A percentile compares a stretch with the other conserved stretches of the same genome.
phyloP scores from a whole-genome alignment of 2,797 vertebrate species.

The Choloepus didactylus region DNA sequence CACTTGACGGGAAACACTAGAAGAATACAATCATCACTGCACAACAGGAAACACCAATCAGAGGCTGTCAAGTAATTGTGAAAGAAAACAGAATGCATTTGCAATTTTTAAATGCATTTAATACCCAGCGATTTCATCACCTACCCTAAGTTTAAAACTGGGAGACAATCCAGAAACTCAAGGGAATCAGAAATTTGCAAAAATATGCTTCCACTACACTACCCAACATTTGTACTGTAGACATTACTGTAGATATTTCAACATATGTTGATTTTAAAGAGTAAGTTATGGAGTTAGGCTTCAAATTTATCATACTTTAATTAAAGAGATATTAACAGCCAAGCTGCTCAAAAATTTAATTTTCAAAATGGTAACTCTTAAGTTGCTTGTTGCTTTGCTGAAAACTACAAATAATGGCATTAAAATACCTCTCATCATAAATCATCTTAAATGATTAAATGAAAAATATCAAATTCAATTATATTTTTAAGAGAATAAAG shows the following conservation, averaged over 20 bases:
- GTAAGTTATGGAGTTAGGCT: conserved; percentile 8
- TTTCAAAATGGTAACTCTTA: conserved; percentile 49
- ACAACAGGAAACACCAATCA: neutral
- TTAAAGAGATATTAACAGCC: conserved; percentile 38
- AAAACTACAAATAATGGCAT: neutral
- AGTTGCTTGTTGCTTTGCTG: neutral
- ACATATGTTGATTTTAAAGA: conserved; percentile 65
- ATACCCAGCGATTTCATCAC: conserved; percentile 41
- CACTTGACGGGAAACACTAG: neutral
- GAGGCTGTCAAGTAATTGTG: neutral
- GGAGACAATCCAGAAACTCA: conserved; percentile 63
- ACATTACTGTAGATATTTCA: neutral
- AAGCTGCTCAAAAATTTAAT: conserved; percentile 45
- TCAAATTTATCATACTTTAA: conserved; percentile 61
- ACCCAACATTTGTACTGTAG: conserved; percentile 2
- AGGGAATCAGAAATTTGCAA: conserved; percentile 59
- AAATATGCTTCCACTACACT: conserved; percentile 51
- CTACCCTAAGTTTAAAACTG: conserved; percentile 53
- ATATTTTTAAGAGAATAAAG: conserved; percentile 36
- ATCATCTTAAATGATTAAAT: conserved; percentile 34
- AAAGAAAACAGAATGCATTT: neutral
- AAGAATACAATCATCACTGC: neutral
- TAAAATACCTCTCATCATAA: neutral
- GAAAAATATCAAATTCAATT: conserved; percentile 35
- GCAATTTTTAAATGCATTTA: conserved; percentile 38